Evolutionary conservation across 2,888 invertebrate species (phyloP).

Genomic region (Cacoxenus indagator): DNA sequence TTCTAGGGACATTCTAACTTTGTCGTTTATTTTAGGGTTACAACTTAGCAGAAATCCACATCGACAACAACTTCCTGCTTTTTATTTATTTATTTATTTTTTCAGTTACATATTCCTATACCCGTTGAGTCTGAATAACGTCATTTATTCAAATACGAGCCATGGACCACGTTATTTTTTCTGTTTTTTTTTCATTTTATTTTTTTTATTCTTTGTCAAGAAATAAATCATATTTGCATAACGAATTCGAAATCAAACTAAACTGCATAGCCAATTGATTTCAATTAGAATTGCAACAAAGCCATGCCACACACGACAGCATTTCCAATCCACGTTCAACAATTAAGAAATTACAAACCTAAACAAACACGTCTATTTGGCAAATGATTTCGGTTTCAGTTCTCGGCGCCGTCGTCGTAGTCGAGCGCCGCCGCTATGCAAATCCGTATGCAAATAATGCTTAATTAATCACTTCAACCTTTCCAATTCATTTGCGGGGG

Average conservation of each 20-base stretch:
- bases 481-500: conserved; percentile 29
- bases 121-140: not conserved
- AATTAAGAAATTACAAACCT: conserved; percentile 20
- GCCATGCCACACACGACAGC: not conserved
- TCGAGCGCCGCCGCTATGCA: not conserved
- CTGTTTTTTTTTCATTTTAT: not conserved
- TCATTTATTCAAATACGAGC: not conserved
- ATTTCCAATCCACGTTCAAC: not conserved
- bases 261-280: conserved; percentile 2
- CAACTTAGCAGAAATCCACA: too few species aligned
- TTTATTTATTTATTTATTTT: too few species aligned
- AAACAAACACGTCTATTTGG: conserved; percentile 4
- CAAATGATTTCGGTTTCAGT: not conserved
- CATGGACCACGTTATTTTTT: not conserved
- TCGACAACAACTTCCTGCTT: too few species aligned
- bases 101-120: not conserved
- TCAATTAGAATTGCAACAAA: not conserved
- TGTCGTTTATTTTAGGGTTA: too few species aligned
- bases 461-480: conserved; percentile 38
- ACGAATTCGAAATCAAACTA: not conserved
- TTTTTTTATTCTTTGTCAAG: not conserved
- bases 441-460: conserved; percentile 23
- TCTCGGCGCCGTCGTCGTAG: not conserved
- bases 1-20: too few species aligned
- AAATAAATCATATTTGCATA: conserved; percentile 13